Evolutionary conservation across 2,888 invertebrate species (phyloP).

Genomic region (Mythimna pallens): DNA sequence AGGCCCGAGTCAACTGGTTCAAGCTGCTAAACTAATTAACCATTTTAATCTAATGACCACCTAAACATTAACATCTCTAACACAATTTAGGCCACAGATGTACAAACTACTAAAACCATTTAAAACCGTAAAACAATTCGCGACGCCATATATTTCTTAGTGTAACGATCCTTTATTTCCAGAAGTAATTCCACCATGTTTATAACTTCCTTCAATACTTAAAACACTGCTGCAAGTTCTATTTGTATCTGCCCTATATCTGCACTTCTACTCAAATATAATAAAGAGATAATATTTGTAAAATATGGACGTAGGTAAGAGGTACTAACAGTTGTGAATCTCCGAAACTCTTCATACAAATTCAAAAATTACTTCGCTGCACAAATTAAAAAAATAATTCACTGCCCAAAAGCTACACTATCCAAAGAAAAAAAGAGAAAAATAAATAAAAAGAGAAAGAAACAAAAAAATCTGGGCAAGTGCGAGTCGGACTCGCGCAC

Average conservation of each 20-base stretch:
- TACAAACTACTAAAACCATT: conserved; percentile 20
- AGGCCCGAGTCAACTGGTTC: not conserved
- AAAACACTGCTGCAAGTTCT: conserved; percentile 27
- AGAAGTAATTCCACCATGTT: conserved; percentile 40
- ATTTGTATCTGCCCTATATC: conserved; percentile 47
- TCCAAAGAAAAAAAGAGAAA: too few species aligned
- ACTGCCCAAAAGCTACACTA: too few species aligned
- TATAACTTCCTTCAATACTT: conserved; percentile 50
- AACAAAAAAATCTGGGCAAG: too few species aligned
- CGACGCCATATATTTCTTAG: conserved; percentile 31
- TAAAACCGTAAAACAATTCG: conserved; percentile 35
- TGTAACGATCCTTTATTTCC: conserved; percentile 40
- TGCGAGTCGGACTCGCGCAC: too few species aligned
- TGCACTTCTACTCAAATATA: not conserved
- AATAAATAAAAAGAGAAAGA: too few species aligned
- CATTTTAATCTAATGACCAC: not conserved
- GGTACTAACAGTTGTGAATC: not conserved
- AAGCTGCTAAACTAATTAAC: not conserved
- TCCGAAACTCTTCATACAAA: not conserved
- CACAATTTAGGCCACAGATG: conserved; percentile 37
- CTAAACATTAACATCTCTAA: not conserved
- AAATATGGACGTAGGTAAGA: too few species aligned
- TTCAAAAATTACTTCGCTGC: too few species aligned
- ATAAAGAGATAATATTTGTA: not conserved
- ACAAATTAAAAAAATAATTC: too few species aligned